Evolutionary conservation across 2,797 vertebrate genomes (phyloP), one percentile per base, ranked within the genome.

Genomic region (Phrynocephalus guinanensis): DNA sequence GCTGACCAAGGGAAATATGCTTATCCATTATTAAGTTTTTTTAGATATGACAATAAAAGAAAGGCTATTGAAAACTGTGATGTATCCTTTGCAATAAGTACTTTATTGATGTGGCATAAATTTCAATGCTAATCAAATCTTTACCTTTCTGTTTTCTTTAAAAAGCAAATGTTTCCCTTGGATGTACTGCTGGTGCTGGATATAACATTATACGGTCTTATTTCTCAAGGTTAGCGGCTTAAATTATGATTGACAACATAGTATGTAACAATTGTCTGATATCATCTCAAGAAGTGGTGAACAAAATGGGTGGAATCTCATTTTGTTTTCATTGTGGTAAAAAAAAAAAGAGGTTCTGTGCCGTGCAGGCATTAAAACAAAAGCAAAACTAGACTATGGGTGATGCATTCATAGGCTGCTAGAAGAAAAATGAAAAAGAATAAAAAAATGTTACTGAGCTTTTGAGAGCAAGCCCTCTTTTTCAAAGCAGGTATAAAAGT

Each of bases 21-120:
- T 77, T 22, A 88, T 79, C 75, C 68, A 63, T 79, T 88, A 79
- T 84, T 84, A 71, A 84, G 13, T 79, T 71, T 79, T 44, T 63
- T 77, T 18, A 60, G 26, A 26, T 26, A 63, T 48, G 28, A 72
- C 67, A 88, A 18, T 83, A 88, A 83, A 18, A 70, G 18, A 63
- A 79, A 30, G 63, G 68, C 44, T 63, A 79, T 72, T 84, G 67
- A 72, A 87, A 87, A 87, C 10, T 66, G 56, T 87, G 75, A 75
- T 82, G 28, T 66, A 30, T n/a, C 70, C 79, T 73, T 20, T 66
- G 56, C 11, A 66, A 44, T 48, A 88, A 60, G 26, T 79, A 63
- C 84, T 83, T 78, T 66, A 60, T 79, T 6, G 15, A 6, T 70
- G 33, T 70, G 15, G 1, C 63, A 63, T 88, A 83, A 78, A 8